phyloP scores from a whole-genome alignment of 2,113 vertebrate genomes.

The Leptocoma aspasia region DNA sequence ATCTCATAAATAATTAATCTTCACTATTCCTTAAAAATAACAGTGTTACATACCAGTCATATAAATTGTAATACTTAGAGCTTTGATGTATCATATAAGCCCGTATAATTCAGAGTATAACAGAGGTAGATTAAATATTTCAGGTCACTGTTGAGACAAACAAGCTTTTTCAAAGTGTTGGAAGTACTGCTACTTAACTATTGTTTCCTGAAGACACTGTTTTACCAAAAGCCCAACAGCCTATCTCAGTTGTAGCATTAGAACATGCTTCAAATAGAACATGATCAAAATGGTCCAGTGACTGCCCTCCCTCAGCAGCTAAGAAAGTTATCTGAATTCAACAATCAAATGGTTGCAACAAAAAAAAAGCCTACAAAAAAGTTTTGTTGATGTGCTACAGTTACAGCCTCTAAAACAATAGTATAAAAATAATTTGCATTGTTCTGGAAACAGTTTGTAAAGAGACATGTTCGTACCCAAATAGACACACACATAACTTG shows the following conservation, averaged over 20 bases:
- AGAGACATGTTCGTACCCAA: neutral
- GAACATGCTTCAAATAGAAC: neutral
- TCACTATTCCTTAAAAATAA: neutral
- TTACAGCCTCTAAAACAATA: neutral
- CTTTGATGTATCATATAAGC: neutral
- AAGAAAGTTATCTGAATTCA: neutral
- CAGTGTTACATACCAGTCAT: neutral
- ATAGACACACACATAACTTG: neutral
- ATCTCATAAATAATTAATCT: rapidly evolving
- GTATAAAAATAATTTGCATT: neutral
- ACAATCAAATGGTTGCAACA: neutral
- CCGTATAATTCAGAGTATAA: neutral
- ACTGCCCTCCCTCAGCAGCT: neutral
- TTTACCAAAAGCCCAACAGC: neutral
- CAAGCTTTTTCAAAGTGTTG: neutral
- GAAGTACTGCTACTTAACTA: neutral
- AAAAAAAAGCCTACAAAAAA: neutral
- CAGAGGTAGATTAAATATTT: neutral
- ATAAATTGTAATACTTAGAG: neutral
- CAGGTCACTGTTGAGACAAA: neutral
- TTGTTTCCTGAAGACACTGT: neutral
- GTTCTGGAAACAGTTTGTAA: neutral
- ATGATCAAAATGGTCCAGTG: neutral
- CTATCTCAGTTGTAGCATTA: neutral
- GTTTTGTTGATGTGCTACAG: neutral